Evolutionary conservation across 2,797 vertebrate species (phyloP), one percentile per base, ranked within the genome.

Genomic region (Helicolenus hilgendorfi): DNA sequence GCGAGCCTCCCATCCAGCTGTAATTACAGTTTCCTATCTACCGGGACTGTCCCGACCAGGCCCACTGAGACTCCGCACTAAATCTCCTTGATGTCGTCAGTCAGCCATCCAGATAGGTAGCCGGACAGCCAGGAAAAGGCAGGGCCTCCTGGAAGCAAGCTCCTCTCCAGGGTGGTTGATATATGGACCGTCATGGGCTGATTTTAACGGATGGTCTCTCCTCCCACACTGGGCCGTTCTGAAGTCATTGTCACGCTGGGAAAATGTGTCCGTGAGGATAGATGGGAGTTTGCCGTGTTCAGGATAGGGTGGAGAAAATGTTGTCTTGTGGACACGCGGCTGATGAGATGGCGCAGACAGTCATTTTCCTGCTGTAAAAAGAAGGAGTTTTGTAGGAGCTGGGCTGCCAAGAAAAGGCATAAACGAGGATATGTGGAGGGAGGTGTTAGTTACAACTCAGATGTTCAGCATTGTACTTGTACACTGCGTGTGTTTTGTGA

Each of bases 11-110:
- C 58, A 78, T 70, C 79, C 69, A 78, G 87, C 92, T 91, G 88
- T 95, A 94, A 97, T 97, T 95, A 95, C 89, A 38, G 85, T 93
- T 94, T 92, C 87, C 92, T 88, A 87, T 93, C 93, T 85, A 70
- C 82, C 8, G 59, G 76, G 89, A 94, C 92, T 86, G 88, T 92
- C 83, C 82, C 22, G 58, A 91, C 74, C 86, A 80, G 71, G 74
- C 81, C 90, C 83, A 45, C 79, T 24, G 93, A 92, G 91, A 91
- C 82, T 71, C 67, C 14, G 60, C 86, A 89, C 79, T 94, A 92
- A 94, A 95, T 94, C 90, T 92, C 79, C 77, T 78, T 75, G 68
- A 93, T 92, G 78, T 88, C 79, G 80, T 91, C 93, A 88, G 89
- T 89, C 78, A 89, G 90, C 86, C 82, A 20, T 76, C 53, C 85